Conservation (phyloP, 2,797 vertebrate genomes). For the Sebastiscus tertius region DNA sequence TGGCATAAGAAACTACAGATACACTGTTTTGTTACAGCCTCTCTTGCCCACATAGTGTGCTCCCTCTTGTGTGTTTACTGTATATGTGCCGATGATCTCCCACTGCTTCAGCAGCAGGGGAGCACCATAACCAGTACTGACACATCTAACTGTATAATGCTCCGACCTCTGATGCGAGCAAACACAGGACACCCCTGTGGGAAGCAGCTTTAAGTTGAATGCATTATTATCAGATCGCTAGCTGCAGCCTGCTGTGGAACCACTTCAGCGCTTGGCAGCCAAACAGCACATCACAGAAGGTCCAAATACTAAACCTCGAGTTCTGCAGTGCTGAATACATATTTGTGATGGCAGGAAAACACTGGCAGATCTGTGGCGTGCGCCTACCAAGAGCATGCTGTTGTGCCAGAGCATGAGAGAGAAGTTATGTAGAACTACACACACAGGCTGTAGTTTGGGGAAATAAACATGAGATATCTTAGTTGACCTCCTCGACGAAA, state of each 20-base stretch:
- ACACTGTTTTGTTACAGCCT: not conserved
- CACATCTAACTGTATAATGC: slow-evolving; percentile 32
- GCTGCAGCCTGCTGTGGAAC: slow-evolving; percentile 60
- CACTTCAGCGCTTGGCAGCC: slow-evolving; percentile 68
- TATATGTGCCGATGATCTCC: not conserved
- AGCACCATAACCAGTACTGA: slow-evolving; percentile 22
- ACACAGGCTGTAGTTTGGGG: slow-evolving; percentile 62
- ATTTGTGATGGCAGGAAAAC: slow-evolving; percentile 74
- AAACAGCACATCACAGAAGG: slow-evolving; percentile 66
- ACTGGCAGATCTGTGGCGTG: slow-evolving; percentile 55
- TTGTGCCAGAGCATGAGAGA: slow-evolving; percentile 54
- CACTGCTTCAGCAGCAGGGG: slow-evolving; percentile 7
- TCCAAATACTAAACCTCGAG: slow-evolving; percentile 62
- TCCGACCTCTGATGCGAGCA: slow-evolving; percentile 30
- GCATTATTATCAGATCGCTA: slow-evolving; percentile 64
- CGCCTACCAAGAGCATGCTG: slow-evolving; percentile 46
- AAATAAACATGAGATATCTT: slow-evolving; percentile 40
- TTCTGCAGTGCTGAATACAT: slow-evolving; percentile 73
- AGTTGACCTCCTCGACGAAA: slow-evolving; percentile 34
- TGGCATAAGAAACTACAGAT: not conserved
- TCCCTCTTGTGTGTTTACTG: slow-evolving; percentile 19
- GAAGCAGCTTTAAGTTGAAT: slow-evolving; percentile 52
- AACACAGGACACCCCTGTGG: slow-evolving; percentile 21
- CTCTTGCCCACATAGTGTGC: not conserved
- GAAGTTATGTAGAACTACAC: slow-evolving; percentile 43